Base-by-base conservation (phyloP, 1,140 invertebrate species). In the Micrasema longulum region DNA sequence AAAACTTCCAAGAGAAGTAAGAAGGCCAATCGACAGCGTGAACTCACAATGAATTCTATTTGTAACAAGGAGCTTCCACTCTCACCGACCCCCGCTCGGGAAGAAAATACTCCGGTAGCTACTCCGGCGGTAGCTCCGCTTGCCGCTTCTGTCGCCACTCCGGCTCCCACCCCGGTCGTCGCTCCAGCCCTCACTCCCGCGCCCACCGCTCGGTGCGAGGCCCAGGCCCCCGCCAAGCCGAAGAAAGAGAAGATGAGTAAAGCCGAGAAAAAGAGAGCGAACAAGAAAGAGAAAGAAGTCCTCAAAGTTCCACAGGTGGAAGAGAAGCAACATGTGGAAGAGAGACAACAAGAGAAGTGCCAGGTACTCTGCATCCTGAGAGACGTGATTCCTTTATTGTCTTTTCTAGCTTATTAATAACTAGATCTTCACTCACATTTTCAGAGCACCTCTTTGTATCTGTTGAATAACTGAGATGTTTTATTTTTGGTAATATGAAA, bases 401-500 rank as follows among this genome's bases (percentile, higher is more conserved):
- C 45, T 1, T 36, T 57, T 22, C 63, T 38, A 43, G 62, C 41
- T 64, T 64, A 16, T 22, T 22, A 48, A 18, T 48, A 20, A 48
- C 18, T 20, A 48, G 47, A 48, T 18, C 47, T 48, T 48, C 47
- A 10, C 16, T 48, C 16, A 16, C 7, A 9, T 64, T 41, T 26
- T 57, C 20, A 48, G 47, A 48, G 47, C 16, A 18, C 47, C 16
- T 16, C 43, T 11, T 48, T 48, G 16, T 48, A 48, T 16, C 23
- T 20, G 38, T 63, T 38, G 23, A 23, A 53, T 52, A 23, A 52
- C 70, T 70, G 71, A 75, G 48, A 53, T 64, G 63, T 75, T 48
- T 79, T 81, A 71, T 74, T 78, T 81, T 80, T 77, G 78, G 48
- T 76, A 76, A n/a, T n/a, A n/a, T n/a, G n/a, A n/a, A n/a, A n/a